Conservation (phyloP, 2,113 vertebrate species). For the Climacteris rufus region DNA sequence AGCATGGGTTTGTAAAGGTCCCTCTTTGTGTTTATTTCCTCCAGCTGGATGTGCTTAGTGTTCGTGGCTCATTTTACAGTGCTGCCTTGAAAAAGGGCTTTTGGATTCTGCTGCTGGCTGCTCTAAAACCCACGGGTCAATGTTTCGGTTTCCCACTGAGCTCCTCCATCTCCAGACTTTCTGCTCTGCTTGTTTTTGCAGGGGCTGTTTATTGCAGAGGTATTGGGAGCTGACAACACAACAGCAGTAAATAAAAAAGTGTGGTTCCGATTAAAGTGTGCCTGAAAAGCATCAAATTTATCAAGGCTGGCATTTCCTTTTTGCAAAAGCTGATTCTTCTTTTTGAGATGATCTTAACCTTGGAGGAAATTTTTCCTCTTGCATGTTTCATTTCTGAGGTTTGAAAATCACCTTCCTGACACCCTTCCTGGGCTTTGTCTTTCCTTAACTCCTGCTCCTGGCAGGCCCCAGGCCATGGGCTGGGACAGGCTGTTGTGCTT, state of each 20-base stretch:
- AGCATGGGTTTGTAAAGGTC: not conserved
- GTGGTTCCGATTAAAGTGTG: not conserved
- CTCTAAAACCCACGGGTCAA: not conserved
- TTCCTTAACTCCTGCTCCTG: not conserved
- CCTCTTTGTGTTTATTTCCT: not conserved
- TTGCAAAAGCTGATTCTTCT: not conserved
- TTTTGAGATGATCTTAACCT: not conserved
- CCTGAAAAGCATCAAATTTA: not conserved
- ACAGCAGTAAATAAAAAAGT: not conserved
- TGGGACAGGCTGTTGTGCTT: not conserved
- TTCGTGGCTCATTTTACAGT: not conserved
- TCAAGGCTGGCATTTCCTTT: not conserved
- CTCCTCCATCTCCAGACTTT: not conserved
- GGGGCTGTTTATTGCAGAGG: not conserved
- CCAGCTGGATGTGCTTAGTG: not conserved
- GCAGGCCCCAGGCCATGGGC: fast-evolving
- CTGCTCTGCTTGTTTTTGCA: not conserved
- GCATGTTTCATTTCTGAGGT: not conserved
- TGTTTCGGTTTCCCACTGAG: fast-evolving
- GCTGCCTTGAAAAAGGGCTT: not conserved
- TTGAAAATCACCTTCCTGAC: not conserved
- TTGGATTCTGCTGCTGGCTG: not conserved
- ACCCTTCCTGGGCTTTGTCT: not conserved
- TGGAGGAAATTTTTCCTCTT: not conserved
- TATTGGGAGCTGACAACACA: not conserved